Conservation (phyloP, 2,797 vertebrate species). For the Anabas testudineus region DNA sequence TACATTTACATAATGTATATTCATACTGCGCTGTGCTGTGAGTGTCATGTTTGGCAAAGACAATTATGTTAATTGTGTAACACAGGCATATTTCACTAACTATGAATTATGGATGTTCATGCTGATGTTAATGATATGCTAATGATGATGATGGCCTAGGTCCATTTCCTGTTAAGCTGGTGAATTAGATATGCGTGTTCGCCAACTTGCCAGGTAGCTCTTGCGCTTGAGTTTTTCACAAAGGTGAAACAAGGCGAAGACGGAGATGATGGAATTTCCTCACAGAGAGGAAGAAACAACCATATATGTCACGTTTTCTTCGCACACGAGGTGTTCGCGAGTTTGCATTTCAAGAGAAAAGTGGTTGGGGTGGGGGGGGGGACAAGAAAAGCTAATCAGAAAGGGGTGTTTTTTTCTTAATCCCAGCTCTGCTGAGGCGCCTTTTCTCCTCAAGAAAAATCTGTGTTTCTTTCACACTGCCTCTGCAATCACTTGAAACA, state of each 20-base stretch:
- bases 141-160: conserved; percentile 60
- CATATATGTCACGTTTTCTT: conserved; percentile 58
- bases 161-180: conserved; percentile 61
- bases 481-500: conserved; percentile 78
- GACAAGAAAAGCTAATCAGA: conserved; percentile 74
- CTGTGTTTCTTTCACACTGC: conserved; percentile 67
- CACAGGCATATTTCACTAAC: conserved; percentile 54
- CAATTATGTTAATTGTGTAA: conserved; percentile 60
- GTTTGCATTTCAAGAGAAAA: conserved; percentile 70
- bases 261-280: conserved; percentile 27
- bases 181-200: conserved; percentile 44
- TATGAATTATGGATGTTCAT: conserved; percentile 69
- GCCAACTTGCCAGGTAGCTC: conserved; percentile 34
- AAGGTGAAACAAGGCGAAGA: conserved; percentile 43
- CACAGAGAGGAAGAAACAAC: conserved; percentile 29
- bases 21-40: conserved; percentile 14
- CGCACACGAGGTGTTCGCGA: conserved; percentile 49
- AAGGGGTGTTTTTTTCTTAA: conserved; percentile 61
- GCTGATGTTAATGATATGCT: conserved; percentile 69
- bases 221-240: not conserved
- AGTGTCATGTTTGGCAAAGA: conserved; percentile 23
- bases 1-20: conserved; percentile 34
- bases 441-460: conserved; percentile 72
- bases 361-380: conserved; percentile 10
- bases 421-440: conserved; percentile 74